Conservation (phyloP, 2,888 invertebrate genomes). For the Gerris lacustris region DNA sequence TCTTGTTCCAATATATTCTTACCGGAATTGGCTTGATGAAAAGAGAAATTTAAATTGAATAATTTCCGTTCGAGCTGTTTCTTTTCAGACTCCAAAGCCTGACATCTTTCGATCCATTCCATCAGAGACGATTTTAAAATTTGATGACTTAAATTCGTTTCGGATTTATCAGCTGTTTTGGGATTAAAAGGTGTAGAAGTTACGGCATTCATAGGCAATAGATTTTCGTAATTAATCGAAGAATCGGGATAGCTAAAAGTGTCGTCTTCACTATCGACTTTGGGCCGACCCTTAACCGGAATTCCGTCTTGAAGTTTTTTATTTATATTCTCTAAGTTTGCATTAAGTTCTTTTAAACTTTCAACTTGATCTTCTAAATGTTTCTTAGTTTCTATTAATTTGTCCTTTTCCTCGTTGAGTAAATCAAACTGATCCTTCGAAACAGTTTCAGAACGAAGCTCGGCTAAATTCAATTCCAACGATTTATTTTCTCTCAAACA, state of each 20-base stretch:
- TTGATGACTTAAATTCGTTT: neutral
- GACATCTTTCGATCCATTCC: constrained; percentile 23
- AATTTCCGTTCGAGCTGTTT: constrained; percentile 17
- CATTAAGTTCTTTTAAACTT: neutral
- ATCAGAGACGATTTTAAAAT: constrained; percentile 14
- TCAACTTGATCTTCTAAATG: neutral
- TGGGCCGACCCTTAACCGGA: neutral
- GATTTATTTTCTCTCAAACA: neutral
- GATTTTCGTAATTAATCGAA: neutral
- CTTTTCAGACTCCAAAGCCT: constrained; percentile 19
- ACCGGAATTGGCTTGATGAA: constrained; percentile 18
- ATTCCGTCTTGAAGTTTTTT: neutral
- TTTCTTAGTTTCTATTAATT: neutral
- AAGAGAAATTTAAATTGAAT: constrained; percentile 12
- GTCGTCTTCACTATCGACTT: neutral
- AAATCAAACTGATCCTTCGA: neutral
- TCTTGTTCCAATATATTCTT: constrained; percentile 16
- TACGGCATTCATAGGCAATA: neutral
- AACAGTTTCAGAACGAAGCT: neutral
- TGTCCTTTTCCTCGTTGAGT: neutral
- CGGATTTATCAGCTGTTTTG: neutral
- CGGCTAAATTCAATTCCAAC: neutral
- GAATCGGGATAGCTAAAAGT: neutral
- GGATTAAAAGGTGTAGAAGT: neutral
- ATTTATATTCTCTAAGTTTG: neutral